Percentiles rank a stretch among this genome's conserved stretches.
Conservation (phyloP, 2,797 vertebrate genomes). For the Chromis chromis region DNA sequence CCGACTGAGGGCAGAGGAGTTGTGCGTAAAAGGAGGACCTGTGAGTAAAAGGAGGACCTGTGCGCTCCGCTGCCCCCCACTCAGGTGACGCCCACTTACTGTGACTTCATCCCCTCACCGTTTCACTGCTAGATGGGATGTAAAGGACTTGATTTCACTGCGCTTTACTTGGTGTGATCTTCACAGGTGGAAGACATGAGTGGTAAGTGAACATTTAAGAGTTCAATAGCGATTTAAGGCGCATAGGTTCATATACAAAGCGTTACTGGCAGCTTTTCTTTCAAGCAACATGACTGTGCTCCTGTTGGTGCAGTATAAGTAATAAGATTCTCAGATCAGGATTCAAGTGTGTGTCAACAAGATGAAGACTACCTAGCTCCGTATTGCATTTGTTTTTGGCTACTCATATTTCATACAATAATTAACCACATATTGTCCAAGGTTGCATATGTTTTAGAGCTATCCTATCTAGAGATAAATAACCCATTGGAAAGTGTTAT, state of each 20-base stretch:
- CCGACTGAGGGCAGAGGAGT: neutral
- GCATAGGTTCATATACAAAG: neutral
- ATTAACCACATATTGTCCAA: neutral
- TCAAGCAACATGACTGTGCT: neutral
- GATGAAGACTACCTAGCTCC: neutral
- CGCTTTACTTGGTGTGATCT: neutral
- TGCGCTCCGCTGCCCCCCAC: neutral
- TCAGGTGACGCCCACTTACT: constrained; percentile 22
- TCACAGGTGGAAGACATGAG: constrained; percentile 64
- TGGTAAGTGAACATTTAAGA: constrained; percentile 57
- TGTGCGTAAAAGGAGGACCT: constrained; percentile 10
- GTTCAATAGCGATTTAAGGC: neutral
- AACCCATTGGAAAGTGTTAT: neutral
- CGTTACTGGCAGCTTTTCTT: neutral
- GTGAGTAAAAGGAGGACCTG: neutral
- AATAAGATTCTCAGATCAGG: neutral
- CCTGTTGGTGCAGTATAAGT: neutral
- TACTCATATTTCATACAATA: neutral
- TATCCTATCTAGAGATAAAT: too few species aligned
- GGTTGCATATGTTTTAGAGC: too few species aligned
- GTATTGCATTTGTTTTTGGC: neutral
- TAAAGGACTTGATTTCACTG: neutral
- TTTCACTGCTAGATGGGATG: constrained; percentile 29
- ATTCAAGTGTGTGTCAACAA: neutral
- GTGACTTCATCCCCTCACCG: neutral